phyloP scores from a whole-genome alignment of 2,797 vertebrate genomes.

The Hylomyscus alleni region DNA sequence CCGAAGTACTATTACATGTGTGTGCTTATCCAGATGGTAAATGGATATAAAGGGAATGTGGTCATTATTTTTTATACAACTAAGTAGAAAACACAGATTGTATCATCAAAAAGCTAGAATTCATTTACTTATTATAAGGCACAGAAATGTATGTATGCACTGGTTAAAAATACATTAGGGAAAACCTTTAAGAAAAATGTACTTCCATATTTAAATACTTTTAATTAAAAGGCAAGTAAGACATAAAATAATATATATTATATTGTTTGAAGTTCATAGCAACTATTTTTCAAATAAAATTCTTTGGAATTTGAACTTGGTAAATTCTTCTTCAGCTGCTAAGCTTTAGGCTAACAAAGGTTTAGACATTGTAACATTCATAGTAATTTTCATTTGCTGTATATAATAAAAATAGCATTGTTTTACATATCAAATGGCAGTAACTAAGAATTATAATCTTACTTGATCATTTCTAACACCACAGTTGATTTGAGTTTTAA shows the following conservation, averaged over 20 bases:
- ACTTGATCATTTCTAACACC: not conserved
- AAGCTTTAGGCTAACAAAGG: not conserved
- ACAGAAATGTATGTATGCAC: not conserved
- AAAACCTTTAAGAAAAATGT: not conserved
- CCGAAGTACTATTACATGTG: conserved; percentile 86
- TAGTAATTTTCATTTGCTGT: conserved; percentile 2
- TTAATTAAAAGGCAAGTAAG: conserved; percentile 42
- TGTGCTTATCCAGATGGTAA: conserved; percentile 89
- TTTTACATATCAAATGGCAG: not conserved
- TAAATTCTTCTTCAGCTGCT: not conserved
- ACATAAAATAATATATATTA: conserved; percentile 24
- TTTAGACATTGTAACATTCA: not conserved
- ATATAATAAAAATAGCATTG: not conserved
- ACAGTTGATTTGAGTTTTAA: not conserved
- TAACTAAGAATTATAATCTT: not conserved
- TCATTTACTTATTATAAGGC: conserved; percentile 31
- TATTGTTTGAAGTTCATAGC: not conserved
- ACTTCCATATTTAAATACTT: not conserved
- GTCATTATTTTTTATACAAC: conserved; percentile 85
- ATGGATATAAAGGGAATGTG: conserved; percentile 82
- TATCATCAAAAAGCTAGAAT: conserved; percentile 61
- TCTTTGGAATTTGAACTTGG: not conserved
- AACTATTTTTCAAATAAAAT: conserved; percentile 23
- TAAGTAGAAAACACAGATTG: conserved; percentile 84
- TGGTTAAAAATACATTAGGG: not conserved